phyloP scores from a whole-genome alignment of 23 tunicate species.

The Oikopleura dioica region DNA sequence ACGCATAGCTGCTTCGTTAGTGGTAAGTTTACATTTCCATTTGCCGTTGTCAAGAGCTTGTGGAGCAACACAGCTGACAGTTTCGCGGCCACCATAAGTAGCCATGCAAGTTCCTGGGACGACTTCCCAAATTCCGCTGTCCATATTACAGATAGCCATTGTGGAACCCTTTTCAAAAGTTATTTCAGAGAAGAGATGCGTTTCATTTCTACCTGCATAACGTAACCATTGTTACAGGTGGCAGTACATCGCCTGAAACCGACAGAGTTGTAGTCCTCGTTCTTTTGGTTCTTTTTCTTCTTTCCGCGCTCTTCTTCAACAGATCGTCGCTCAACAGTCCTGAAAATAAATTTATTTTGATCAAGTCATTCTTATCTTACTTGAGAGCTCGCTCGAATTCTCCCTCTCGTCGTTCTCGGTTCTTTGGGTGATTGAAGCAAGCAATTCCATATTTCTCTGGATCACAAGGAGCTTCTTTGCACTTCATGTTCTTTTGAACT shows the following conservation, averaged over 20 bases:
- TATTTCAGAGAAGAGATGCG: too few relatives aligned
- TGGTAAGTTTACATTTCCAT: not conserved
- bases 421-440: slow-evolving; percentile 17
- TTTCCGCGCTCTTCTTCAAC: not conserved
- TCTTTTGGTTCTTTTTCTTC: not conserved
- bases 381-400: not conserved
- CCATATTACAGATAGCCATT: not conserved
- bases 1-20: not conserved
- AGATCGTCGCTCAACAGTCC: too few relatives aligned
- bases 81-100: too few relatives aligned
- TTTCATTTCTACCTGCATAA: too few relatives aligned
- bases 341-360: too few relatives aligned
- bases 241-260: not conserved
- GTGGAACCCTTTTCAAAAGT: too few relatives aligned
- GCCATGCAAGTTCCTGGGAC: slow-evolving; percentile 1
- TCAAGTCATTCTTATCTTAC: not conserved
- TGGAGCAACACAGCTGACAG: slow-evolving; percentile 2
- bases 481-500: not conserved
- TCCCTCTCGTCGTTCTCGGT: slow-evolving; percentile 18
- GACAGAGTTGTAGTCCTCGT: not conserved
- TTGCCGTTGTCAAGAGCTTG: not conserved
- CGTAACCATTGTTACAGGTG: not conserved
- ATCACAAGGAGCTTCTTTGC: not conserved
- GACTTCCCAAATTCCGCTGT: not conserved
- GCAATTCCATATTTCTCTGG: slow-evolving; percentile 13